Percentiles rank a stretch among this genome's conserved stretches.
phyloP scores from a whole-genome alignment of 64 coral and sea anemone genomes.

The Astreopora myriophthalma region DNA sequence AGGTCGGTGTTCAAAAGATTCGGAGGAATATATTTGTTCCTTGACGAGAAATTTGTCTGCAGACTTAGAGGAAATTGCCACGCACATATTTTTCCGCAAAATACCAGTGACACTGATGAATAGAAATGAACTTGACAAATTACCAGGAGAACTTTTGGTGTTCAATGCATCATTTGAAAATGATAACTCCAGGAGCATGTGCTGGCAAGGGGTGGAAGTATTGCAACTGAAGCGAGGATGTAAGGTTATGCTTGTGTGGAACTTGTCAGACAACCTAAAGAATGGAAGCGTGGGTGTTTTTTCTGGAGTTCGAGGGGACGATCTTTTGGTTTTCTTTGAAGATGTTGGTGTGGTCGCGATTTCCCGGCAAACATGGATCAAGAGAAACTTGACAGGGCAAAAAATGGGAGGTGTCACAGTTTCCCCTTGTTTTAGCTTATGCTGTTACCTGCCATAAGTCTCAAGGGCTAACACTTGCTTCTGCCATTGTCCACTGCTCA shows the following conservation, averaged over 20 bases:
- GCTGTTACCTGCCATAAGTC: constrained; percentile 40
- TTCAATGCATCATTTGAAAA: neutral
- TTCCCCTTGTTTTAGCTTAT: constrained; percentile 22
- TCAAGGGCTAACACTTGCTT: constrained; percentile 22
- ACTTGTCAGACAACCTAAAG: neutral
- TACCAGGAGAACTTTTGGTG: neutral
- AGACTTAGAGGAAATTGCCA: constrained; percentile 29
- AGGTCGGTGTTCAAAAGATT: constrained; percentile 1
- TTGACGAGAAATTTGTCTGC: constrained; percentile 15
- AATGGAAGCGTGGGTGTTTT: neutral
- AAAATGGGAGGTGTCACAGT: constrained; percentile 12
- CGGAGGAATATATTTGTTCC: neutral
- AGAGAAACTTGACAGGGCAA: neutral
- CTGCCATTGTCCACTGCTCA: constrained; percentile 14
- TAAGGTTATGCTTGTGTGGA: constrained; percentile 50
- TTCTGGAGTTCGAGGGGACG: neutral
- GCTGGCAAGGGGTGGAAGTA: neutral
- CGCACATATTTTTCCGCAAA: constrained; percentile 11
- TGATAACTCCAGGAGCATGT: neutral
- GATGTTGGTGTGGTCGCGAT: neutral
- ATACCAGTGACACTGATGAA: neutral
- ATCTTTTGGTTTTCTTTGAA: neutral
- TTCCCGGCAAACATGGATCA: neutral
- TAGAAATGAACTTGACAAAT: neutral
- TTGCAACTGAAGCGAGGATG: neutral